Conservation (phyloP, 2,888 invertebrate species). For the Tinea pellionella region DNA sequence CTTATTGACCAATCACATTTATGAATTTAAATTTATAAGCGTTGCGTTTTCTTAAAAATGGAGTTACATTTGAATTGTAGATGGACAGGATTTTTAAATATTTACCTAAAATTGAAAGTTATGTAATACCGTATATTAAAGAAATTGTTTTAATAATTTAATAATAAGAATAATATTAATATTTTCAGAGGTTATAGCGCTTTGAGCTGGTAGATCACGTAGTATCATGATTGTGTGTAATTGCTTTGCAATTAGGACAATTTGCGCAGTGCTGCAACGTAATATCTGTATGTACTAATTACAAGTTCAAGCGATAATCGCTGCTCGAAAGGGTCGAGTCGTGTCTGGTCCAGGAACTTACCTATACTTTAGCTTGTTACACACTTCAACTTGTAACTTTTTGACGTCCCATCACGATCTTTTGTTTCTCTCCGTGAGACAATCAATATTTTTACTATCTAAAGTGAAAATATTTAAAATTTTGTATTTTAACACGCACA, state of each 20-base stretch:
- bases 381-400: background rate
- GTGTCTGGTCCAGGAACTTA: slow-evolving; percentile 5
- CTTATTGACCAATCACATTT: no score
- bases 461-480: slow-evolving; percentile 12
- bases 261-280: slow-evolving; percentile 35
- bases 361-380: slow-evolving; percentile 8
- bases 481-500: no score
- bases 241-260: slow-evolving; percentile 47
- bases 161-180: background rate
- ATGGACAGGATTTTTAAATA: no score
- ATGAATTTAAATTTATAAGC: no score
- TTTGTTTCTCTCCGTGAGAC: background rate
- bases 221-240: slow-evolving; percentile 41
- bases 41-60: no score
- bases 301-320: slow-evolving; percentile 50
- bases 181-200: slow-evolving; percentile 23
- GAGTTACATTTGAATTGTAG: no score
- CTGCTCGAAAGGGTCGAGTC: slow-evolving; percentile 29
- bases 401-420: background rate
- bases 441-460: background rate
- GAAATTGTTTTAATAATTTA: background rate
- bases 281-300: slow-evolving; percentile 47
- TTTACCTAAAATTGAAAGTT: no score
- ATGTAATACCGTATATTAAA: no score
- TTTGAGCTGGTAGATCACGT: slow-evolving; percentile 30